Evolutionary conservation across 2,797 vertebrate species (phyloP).

Genomic region (Tamandua tetradactyla): DNA sequence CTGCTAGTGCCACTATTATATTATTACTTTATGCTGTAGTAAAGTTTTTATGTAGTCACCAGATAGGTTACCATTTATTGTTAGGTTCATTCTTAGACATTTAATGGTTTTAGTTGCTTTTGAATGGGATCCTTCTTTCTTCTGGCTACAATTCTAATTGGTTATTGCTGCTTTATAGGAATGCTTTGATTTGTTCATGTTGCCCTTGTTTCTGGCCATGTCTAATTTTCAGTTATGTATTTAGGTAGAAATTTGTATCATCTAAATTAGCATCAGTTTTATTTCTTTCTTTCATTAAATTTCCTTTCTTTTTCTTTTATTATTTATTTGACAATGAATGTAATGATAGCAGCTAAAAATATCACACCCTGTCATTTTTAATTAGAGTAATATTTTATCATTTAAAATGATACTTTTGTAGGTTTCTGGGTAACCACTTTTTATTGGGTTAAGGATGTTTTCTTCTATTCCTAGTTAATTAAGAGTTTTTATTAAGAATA

Average conservation of each 20-base stretch:
- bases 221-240: background rate
- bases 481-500: background rate
- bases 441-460: background rate
- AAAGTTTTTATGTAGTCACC: background rate
- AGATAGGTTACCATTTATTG: background rate
- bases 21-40: background rate
- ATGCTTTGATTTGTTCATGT: background rate
- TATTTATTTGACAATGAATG: background rate
- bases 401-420: background rate
- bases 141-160: background rate
- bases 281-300: background rate
- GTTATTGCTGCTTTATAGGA: background rate
- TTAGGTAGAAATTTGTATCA: background rate
- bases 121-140: background rate
- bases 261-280: background rate
- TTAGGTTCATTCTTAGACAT: background rate
- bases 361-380: background rate
- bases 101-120: background rate
- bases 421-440: background rate
- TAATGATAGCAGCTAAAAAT: background rate
- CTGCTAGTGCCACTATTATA: no score
- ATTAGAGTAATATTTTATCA: background rate
- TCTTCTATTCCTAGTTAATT: conserved; percentile 40
- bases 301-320: background rate
- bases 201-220: background rate